Percentiles rank a stretch among this genome's conserved stretches.
Conservation (phyloP, 30 jellyfish, hydroid and myxozoan genomes). For the Hydractinia symbiolongicarpus region DNA sequence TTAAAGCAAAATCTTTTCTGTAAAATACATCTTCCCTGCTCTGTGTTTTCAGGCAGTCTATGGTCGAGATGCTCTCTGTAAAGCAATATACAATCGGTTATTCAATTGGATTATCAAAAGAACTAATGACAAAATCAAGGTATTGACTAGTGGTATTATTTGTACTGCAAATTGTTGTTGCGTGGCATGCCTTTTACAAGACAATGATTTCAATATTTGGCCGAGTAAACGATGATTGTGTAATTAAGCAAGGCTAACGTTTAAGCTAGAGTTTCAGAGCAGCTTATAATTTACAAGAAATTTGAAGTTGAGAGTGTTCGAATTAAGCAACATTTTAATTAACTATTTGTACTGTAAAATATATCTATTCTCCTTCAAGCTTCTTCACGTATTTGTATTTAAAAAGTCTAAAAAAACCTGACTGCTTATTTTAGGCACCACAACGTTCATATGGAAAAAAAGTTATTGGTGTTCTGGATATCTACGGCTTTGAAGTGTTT, state of each 20-base stretch:
- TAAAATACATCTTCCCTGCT: too few species aligned
- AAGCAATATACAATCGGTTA: constrained; percentile 71
- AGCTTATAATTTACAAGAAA: too few species aligned
- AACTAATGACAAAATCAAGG: constrained; percentile 84
- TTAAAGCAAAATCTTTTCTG: too few species aligned
- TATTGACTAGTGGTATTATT: constrained; percentile 2
- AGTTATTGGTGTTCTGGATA: constrained; percentile 92
- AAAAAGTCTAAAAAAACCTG: too few species aligned
- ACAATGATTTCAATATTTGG: neutral
- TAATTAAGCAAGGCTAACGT: too few species aligned
- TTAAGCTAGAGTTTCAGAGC: too few species aligned
- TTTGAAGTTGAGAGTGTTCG: too few species aligned
- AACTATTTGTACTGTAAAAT: too few species aligned
- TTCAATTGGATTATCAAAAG: constrained; percentile 79
- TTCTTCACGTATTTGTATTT: too few species aligned
- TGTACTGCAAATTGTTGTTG: neutral
- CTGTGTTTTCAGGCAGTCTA: constrained; percentile 59
- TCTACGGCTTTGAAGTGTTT: constrained; percentile 95
- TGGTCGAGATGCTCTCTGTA: constrained; percentile 97
- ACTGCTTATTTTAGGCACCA: constrained; percentile 58
- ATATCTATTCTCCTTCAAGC: too few species aligned
- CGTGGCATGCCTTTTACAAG: neutral
- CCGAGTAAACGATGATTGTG: too few species aligned
- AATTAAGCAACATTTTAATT: too few species aligned
- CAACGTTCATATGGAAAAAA: constrained; percentile 64